Evolutionary conservation across 2,113 vertebrate genomes (phyloP).

Genomic region (Tinamus guttatus): DNA sequence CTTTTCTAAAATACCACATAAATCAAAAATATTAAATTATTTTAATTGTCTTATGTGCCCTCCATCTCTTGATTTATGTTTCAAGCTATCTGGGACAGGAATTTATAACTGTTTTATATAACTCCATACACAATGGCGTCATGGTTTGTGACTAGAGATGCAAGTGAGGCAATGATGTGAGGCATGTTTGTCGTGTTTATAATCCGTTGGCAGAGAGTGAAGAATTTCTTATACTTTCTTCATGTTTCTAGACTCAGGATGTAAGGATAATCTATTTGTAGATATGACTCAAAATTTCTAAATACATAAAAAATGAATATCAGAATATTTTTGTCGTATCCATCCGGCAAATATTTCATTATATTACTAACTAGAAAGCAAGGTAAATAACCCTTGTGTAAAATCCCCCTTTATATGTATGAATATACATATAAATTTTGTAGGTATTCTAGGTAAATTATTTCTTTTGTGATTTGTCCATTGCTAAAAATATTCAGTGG

Average conservation of each 20-base stretch:
- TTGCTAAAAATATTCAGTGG: not conserved
- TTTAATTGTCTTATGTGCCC: not conserved
- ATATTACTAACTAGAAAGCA: not conserved
- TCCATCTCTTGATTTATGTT: not conserved
- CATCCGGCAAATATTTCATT: not conserved
- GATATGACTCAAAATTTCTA: not conserved
- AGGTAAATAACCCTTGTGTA: not conserved
- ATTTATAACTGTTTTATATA: not conserved
- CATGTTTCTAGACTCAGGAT: not conserved
- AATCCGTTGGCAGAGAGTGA: not conserved
- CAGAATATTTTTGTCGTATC: not conserved
- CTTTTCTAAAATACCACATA: not conserved
- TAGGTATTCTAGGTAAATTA: not conserved
- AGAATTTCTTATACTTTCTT: not conserved
- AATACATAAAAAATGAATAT: not conserved
- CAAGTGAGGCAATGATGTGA: not conserved
- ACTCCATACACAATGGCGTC: not conserved
- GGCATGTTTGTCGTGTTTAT: not conserved
- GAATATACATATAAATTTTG: not conserved
- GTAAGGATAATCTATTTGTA: not conserved
- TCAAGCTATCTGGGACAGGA: not conserved
- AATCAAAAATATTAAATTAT: not conserved
- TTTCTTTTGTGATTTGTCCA: not conserved
- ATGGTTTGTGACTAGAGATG: not conserved
- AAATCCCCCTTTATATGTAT: too few relatives aligned